Evolutionary conservation across 2,888 invertebrate species (phyloP).

Genomic region (Choreutis nemorana): DNA sequence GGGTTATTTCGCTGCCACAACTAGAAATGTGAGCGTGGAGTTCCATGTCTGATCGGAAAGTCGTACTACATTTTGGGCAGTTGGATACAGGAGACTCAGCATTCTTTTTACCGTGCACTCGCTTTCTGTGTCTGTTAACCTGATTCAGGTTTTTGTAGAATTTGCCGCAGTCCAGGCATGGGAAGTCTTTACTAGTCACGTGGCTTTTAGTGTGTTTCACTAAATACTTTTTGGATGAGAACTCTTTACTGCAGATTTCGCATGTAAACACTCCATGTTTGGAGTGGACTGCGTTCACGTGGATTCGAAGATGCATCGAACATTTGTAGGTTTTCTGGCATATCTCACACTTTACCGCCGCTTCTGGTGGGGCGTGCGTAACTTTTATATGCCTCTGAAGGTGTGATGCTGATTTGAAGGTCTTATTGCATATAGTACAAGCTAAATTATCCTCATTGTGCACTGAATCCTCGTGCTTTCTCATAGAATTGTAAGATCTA

Average conservation of each 20-base stretch:
- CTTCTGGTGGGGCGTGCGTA: conserved; percentile 26
- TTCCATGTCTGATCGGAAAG: conserved; percentile 3
- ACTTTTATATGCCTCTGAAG: conserved; percentile 22
- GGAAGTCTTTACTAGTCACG: conserved; percentile 9
- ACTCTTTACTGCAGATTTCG: conserved; percentile 21
- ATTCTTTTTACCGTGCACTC: conserved; percentile 15
- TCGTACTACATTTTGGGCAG: conserved; percentile 6
- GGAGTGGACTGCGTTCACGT: conserved; percentile 20
- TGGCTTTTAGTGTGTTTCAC: conserved; percentile 24
- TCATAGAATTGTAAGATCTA: conserved; percentile 16
- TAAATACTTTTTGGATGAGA: conserved; percentile 21
- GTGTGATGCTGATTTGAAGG: conserved; percentile 19
- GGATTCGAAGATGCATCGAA: conserved; percentile 21
- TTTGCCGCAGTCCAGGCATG: conserved; percentile 21
- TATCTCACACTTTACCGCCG: conserved; percentile 17
- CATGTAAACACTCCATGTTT: conserved; percentile 19
- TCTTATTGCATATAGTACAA: conserved; percentile 22
- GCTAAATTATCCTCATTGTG: conserved; percentile 18
- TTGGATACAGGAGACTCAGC: background rate
- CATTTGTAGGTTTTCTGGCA: conserved; percentile 27
- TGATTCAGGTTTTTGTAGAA: conserved; percentile 19
- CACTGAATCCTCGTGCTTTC: conserved; percentile 20
- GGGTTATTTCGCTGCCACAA: too few relatives aligned
- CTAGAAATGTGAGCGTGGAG: conserved; percentile 7
- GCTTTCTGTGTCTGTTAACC: conserved; percentile 20